Percentiles rank a stretch among this genome's conserved stretches.
Evolutionary conservation across 2,113 vertebrate genomes (phyloP).

Genomic region (Lasiurus borealis): DNA sequence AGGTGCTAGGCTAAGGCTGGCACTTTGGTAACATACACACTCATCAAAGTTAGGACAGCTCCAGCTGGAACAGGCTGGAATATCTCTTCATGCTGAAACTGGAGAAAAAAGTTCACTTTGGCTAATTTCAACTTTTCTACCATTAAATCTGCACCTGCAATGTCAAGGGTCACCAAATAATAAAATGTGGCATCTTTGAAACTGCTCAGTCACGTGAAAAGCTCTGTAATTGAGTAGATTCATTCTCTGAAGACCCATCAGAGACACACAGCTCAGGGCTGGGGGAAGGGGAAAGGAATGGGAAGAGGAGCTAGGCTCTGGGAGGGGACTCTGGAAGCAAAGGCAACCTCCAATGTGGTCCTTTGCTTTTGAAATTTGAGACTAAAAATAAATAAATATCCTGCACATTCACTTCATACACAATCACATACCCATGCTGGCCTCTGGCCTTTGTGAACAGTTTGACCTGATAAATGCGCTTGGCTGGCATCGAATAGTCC

Average conservation of each 20-base stretch:
- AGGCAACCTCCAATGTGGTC: slow-evolving; percentile 73
- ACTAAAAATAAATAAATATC: slow-evolving; percentile 85
- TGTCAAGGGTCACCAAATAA: slow-evolving; percentile 97
- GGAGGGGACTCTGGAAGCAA: slow-evolving; percentile 54
- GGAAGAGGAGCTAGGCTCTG: slow-evolving; percentile 20
- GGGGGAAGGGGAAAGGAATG: not conserved
- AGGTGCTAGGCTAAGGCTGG: not conserved
- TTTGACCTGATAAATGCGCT: slow-evolving; percentile 94
- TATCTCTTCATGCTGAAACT: slow-evolving; percentile 1
- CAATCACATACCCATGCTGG: slow-evolving; percentile 78
- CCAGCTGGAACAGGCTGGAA: slow-evolving; percentile 42
- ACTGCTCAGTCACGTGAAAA: slow-evolving; percentile 92
- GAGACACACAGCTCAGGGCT: slow-evolving; percentile 72
- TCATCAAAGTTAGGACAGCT: not conserved
- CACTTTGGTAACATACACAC: not conserved
- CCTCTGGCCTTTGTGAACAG: slow-evolving; percentile 91
- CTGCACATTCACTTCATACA: slow-evolving; percentile 62
- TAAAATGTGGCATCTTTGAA: slow-evolving; percentile 96
- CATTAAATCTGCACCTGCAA: slow-evolving; percentile 93
- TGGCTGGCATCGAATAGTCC: slow-evolving; percentile 94
- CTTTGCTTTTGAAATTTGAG: slow-evolving; percentile 70
- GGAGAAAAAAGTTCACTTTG: slow-evolving; percentile 81
- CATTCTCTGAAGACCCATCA: slow-evolving; percentile 85
- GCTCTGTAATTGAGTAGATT: slow-evolving; percentile 91
- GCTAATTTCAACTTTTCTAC: slow-evolving; percentile 84